Percentiles rank a stretch among this genome's conserved stretches.
Evolutionary conservation across 1,140 invertebrate genomes (phyloP).

Genomic region (Drosophila pectinifera): DNA sequence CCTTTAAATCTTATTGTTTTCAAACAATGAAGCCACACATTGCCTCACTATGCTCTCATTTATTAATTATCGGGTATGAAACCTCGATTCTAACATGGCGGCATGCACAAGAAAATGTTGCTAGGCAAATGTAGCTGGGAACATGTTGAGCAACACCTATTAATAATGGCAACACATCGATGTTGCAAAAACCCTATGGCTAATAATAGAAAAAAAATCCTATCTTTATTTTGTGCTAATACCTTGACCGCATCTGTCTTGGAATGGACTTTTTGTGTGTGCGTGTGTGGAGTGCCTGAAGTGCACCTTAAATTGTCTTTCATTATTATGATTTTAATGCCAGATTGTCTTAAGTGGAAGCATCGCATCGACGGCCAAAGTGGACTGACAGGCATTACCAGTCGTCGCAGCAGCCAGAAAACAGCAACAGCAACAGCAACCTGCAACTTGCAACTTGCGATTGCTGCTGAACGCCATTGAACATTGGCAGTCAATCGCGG

Average conservation of each 20-base stretch:
- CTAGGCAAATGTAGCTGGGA: background rate
- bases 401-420: slow-evolving; percentile 9
- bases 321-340: slow-evolving; percentile 81
- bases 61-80: background rate
- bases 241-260: slow-evolving; percentile 4
- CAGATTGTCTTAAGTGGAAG: slow-evolving; percentile 69
- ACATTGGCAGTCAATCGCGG: slow-evolving; percentile 80
- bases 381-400: slow-evolving; percentile 37
- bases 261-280: background rate
- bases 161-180: background rate
- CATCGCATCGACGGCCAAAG: slow-evolving; percentile 42
- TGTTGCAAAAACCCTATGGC: background rate
- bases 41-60: background rate
- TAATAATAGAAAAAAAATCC: no score
- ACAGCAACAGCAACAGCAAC: slow-evolving; percentile 29
- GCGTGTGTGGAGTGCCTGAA: slow-evolving; percentile 31
- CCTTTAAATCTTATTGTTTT: background rate
- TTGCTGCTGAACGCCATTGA: slow-evolving; percentile 73
- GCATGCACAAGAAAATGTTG: background rate
- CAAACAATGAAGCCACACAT: background rate
- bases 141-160: background rate
- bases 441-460: slow-evolving; percentile 36
- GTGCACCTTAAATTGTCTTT: slow-evolving; percentile 80
- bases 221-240: background rate
- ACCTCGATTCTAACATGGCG: background rate